A percentile compares a stretch with the other conserved stretches of the same genome.
phyloP scores from a whole-genome alignment of 1,140 invertebrate genomes.

The Maconellicoccus hirsutus region DNA sequence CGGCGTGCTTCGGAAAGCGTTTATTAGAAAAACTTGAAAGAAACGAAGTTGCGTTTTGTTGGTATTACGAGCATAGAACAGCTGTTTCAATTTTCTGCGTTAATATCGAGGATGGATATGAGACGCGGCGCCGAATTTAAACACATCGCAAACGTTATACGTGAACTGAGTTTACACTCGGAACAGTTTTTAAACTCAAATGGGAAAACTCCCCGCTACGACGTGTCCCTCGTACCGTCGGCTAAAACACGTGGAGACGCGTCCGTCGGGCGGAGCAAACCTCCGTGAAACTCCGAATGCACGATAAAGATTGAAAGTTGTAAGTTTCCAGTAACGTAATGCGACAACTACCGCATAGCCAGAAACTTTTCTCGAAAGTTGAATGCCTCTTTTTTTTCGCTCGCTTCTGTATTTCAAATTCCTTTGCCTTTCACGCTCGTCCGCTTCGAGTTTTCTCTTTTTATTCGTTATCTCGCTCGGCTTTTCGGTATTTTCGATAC shows the following conservation, averaged over 20 bases:
- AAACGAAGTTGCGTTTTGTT: background rate
- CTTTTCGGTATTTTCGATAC: background rate
- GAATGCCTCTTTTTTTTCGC: background rate
- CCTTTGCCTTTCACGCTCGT: background rate
- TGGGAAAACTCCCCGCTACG: background rate
- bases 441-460: background rate
- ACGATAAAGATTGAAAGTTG: conserved; percentile 21
- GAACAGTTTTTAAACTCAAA: conserved; percentile 14
- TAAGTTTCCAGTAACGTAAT: conserved; percentile 12
- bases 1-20: background rate
- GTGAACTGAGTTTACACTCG: conserved; percentile 18
- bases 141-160: background rate
- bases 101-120: conserved; percentile 11
- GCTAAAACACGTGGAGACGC: background rate
- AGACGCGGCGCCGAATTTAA: background rate
- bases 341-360: conserved; percentile 20
- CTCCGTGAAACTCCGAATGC: background rate
- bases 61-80: too few relatives aligned
- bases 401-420: background rate
- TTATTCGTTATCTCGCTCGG: background rate
- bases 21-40: background rate
- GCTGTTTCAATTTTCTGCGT: conserved; percentile 14
- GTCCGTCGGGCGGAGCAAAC: background rate
- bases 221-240: too few relatives aligned
- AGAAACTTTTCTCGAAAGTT: conserved; percentile 16